phyloP scores from a whole-genome alignment of 2,113 vertebrate species.

The Macroglossus sobrinus region DNA sequence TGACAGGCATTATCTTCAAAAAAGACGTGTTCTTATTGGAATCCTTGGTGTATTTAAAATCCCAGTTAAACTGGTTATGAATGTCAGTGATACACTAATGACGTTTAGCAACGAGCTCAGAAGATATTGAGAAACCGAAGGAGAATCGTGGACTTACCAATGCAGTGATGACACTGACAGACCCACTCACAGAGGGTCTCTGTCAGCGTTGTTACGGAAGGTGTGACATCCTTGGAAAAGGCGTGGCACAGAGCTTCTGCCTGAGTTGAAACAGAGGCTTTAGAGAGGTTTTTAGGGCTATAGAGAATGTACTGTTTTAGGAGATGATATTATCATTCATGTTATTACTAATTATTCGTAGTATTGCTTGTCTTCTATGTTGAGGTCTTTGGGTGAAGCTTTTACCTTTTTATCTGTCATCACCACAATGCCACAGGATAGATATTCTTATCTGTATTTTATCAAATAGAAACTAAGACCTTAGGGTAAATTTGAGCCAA shows the following conservation, averaged over 20 bases:
- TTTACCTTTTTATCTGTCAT: not conserved
- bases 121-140: conserved; percentile 58
- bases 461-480: not conserved
- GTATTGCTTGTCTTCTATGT: not conserved
- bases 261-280: conserved; percentile 14
- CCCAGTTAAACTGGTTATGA: conserved; percentile 66
- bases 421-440: not conserved
- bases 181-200: conserved; percentile 46
- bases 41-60: conserved; percentile 47
- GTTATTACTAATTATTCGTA: not conserved
- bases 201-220: conserved; percentile 25
- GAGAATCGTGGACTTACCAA: conserved; percentile 70
- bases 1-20: not conserved
- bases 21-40: conserved; percentile 23
- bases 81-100: conserved; percentile 65
- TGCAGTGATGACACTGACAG: conserved; percentile 48
- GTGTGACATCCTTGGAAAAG: conserved; percentile 26
- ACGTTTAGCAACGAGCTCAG: conserved; percentile 71
- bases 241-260: not conserved
- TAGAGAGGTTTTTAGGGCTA: not conserved
- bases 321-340: not conserved
- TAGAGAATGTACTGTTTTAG: not conserved
- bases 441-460: not conserved
- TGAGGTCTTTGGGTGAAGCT: not conserved
- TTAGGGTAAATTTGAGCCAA: not conserved